These are phyloP conservation scores for Piscicola geometra DNA, from an alignment of 2,888 invertebrate genomes.

Conservation along the genomic window DNA sequence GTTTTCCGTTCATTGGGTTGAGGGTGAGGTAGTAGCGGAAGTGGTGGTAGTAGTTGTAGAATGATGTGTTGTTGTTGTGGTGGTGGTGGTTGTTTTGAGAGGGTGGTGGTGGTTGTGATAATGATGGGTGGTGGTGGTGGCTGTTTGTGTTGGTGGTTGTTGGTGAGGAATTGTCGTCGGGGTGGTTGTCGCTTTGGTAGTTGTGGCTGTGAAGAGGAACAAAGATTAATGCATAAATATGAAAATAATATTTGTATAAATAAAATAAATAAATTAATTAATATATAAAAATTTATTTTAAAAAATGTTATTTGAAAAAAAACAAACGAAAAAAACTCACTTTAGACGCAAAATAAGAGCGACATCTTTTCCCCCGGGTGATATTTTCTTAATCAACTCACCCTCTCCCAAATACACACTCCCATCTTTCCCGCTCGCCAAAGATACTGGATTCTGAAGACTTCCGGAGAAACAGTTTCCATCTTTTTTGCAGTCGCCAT, in stretches of 20 bases:
- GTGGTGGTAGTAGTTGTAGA: conserved; percentile 58
- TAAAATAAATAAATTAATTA: neutral
- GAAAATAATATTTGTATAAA: neutral
- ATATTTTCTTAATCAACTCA: conserved; percentile 64
- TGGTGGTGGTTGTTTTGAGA: neutral
- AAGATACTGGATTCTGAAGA: conserved; percentile 76
- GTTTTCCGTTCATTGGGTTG: conserved; percentile 88
- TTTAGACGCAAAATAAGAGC: conserved; percentile 63
- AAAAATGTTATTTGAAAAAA: neutral
- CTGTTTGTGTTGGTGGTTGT: neutral
- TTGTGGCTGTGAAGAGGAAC: no score
- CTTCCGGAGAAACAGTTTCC: neutral
- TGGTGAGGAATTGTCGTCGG: no score
- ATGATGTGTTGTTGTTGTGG: neutral
- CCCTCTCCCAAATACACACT: conserved; percentile 95
- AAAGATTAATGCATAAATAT: no score
- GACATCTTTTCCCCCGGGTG: conserved; percentile 51
- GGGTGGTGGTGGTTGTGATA: neutral
- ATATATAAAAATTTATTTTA: neutral
- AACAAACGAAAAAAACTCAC: conserved; percentile 46
- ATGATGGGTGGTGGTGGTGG: neutral
- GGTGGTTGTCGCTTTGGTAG: neutral
- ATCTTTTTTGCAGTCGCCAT: neutral
- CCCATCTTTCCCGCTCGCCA: conserved; percentile 92
- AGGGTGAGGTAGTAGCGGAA: conserved; percentile 93